Evolutionary conservation across 2,888 invertebrate genomes (phyloP).

Genomic region (Leptura quadrifasciata): DNA sequence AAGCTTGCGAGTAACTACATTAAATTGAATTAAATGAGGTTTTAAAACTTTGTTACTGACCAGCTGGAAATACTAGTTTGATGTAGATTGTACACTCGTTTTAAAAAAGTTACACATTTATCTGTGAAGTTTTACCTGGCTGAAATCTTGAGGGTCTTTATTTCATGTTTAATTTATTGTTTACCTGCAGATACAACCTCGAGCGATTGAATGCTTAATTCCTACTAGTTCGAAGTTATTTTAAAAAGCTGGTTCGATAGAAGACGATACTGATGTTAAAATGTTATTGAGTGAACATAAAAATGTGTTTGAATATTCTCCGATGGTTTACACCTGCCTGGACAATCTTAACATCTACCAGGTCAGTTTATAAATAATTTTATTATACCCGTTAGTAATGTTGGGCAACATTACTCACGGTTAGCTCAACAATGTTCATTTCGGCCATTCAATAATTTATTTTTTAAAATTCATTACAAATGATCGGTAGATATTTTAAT

Average conservation of each 20-base stretch:
- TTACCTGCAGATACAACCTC: conserved; percentile 43
- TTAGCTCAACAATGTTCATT: neutral
- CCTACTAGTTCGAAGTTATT: neutral
- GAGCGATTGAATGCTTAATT: conserved; percentile 29
- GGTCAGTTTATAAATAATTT: conserved; percentile 25
- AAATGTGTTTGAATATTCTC: conserved; percentile 26
- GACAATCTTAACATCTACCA: conserved; percentile 20
- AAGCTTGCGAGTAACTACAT: conserved; percentile 24
- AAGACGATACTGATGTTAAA: conserved; percentile 25
- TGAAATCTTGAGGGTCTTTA: conserved; percentile 25
- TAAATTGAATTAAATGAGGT: conserved; percentile 33
- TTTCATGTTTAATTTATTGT: conserved; percentile 45
- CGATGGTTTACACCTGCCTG: conserved; percentile 21
- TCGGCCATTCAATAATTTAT: neutral
- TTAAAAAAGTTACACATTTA: conserved; percentile 28
- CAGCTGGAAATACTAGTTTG: conserved; percentile 43
- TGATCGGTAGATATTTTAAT: neutral
- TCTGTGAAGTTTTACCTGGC: conserved; percentile 47
- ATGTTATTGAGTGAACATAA: conserved; percentile 39
- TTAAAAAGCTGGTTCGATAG: neutral
- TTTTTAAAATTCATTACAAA: neutral
- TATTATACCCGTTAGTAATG: neutral
- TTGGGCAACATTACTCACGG: neutral
- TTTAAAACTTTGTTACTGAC: conserved; percentile 29
- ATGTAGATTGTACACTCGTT: conserved; percentile 31